Percentiles rank a stretch among this genome's conserved stretches.
phyloP scores from a whole-genome alignment of 1,140 invertebrate genomes.

The Hyles euphorbiae region DNA sequence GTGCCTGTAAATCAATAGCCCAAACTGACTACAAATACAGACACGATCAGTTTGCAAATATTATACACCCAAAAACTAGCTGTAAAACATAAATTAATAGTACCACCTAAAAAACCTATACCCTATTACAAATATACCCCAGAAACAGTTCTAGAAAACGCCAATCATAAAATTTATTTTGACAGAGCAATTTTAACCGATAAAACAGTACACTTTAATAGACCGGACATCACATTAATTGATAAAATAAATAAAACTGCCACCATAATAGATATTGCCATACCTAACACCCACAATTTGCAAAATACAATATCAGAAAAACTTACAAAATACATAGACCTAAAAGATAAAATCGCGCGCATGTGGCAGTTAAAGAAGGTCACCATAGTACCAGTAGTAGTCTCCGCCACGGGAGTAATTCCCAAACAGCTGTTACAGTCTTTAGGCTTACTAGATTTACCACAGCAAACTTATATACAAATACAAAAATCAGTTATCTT shows the following conservation, averaged over 20 bases:
- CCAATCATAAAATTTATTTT: constrained; percentile 13
- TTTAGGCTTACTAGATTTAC: too few species aligned
- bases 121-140: constrained; percentile 19
- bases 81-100: constrained; percentile 14
- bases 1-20: constrained; percentile 13
- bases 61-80: constrained; percentile 15
- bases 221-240: constrained; percentile 16
- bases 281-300: constrained; percentile 14
- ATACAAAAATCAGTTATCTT: too few species aligned
- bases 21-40: constrained; percentile 20
- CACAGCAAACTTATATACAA: too few species aligned
- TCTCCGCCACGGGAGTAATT: constrained; percentile 19
- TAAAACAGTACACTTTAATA: constrained; percentile 14
- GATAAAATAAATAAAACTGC: constrained; percentile 14
- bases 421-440: neutral
- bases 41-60: constrained; percentile 18
- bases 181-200: constrained; percentile 17
- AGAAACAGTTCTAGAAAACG: constrained; percentile 11
- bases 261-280: constrained; percentile 12
- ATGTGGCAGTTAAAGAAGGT: constrained; percentile 9
- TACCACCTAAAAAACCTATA: neutral
- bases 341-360: constrained; percentile 16
- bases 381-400: constrained; percentile 13
- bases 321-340: constrained; percentile 17
- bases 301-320: constrained; percentile 17